phyloP scores from a whole-genome alignment of 2,113 vertebrate species.

The Platanista minor region DNA sequence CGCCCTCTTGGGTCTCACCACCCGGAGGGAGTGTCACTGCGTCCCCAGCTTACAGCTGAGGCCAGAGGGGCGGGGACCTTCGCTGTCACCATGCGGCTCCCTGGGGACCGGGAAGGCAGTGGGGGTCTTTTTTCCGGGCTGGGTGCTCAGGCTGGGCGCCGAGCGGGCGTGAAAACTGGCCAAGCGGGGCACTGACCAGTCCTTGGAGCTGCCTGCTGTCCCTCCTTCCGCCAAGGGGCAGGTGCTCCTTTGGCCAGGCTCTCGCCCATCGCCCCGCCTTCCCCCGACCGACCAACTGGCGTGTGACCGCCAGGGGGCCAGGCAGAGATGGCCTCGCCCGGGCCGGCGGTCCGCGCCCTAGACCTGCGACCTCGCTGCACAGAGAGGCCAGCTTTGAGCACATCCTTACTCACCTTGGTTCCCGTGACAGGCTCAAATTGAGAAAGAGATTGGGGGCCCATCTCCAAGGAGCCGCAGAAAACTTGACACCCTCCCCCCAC shows the following conservation, averaged over 20 bases:
- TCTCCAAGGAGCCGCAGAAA: background rate
- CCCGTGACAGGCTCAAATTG: background rate
- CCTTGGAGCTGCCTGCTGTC: background rate
- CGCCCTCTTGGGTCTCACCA: background rate
- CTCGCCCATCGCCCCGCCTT: background rate
- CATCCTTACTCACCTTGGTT: background rate
- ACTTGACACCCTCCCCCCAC: background rate
- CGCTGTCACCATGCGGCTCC: background rate
- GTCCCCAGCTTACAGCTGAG: background rate
- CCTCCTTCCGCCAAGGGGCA: background rate
- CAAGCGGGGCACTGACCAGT: background rate
- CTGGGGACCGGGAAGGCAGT: background rate
- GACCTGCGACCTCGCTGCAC: background rate
- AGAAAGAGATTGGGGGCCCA: background rate
- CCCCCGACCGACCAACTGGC: background rate
- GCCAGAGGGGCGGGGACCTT: background rate
- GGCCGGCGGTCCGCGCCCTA: background rate
- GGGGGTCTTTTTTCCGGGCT: accelerated
- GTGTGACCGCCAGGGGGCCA: too few relatives aligned
- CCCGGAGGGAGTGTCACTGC: accelerated
- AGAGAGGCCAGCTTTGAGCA: background rate
- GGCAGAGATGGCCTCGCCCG: background rate
- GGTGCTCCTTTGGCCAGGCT: background rate
- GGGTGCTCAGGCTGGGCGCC: background rate
- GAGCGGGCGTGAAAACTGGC: too few relatives aligned